Percentiles rank a stretch among this genome's conserved stretches.
Evolutionary conservation across 2,888 invertebrate species (phyloP).

Genomic region (Platynereis dumerilii): DNA sequence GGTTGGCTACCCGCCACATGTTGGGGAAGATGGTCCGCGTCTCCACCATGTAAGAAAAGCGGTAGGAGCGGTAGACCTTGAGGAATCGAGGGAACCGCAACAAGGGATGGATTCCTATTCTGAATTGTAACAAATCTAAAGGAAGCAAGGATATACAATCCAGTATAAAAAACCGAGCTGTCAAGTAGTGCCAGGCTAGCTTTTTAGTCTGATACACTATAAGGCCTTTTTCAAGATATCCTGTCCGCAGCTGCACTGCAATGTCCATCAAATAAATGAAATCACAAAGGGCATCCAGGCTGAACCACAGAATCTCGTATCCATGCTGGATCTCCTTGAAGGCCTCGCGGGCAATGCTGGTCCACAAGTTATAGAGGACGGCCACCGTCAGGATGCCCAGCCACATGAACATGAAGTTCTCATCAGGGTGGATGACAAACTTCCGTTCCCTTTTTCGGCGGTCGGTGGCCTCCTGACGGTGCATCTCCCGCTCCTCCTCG

Average conservation of each 20-base stretch:
- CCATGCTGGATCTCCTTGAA: constrained; percentile 82
- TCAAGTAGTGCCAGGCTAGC: constrained; percentile 85
- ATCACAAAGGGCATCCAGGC: constrained; percentile 81
- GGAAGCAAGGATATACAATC: constrained; percentile 85
- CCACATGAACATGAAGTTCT: constrained; percentile 96
- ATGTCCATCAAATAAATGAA: constrained; percentile 87
- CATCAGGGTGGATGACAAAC: constrained; percentile 88
- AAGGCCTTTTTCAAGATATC: constrained; percentile 91
- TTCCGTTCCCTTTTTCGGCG: neutral
- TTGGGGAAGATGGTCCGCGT: constrained; percentile 95
- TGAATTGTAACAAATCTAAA: constrained; percentile 84
- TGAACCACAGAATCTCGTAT: constrained; percentile 50
- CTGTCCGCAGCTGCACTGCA: constrained; percentile 89
- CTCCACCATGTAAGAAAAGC: constrained; percentile 94
- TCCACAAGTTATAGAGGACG: constrained; percentile 94
- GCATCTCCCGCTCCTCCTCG: constrained; percentile 21
- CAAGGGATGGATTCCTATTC: constrained; percentile 76
- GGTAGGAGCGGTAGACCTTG: constrained; percentile 79
- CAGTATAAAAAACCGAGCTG: constrained; percentile 82
- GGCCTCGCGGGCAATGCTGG: constrained; percentile 91
- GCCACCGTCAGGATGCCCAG: constrained; percentile 85
- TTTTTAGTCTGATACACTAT: constrained; percentile 93
- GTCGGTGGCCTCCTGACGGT: neutral
- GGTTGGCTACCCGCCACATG: constrained; percentile 92
- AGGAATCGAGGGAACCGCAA: constrained; percentile 70